Evolutionary conservation across 64 coral and sea anemone species (phyloP), one percentile per base, ranked within the genome.

Genomic region (Stichodactyla mertensii): DNA sequence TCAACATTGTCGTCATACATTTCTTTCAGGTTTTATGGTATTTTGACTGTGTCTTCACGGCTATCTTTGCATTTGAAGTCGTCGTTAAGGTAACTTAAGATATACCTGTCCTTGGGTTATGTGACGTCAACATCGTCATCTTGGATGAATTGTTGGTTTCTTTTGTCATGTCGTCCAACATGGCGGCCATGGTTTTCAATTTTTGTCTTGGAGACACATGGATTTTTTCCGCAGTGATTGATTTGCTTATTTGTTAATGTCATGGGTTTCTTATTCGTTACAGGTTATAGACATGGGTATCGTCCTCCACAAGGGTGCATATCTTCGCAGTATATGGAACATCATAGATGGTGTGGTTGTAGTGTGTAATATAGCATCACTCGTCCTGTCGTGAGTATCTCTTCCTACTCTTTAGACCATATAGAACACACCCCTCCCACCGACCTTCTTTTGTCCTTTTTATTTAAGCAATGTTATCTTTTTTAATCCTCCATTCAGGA

Each of bases 41-140:
- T 26, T 95, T 92, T 7, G 90, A 92, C 36, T 92, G 87, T 58
- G 90, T 80, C 13, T 88, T 92, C 82, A 92, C 90, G 2, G 90
- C 90, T 36, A 92, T 92, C 16, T 92, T 92, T 82, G 94, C 91
- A 11, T 55, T 95, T 55, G 94, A 95, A 87, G 94, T 95, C 9
- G 20, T 90, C 22, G 27, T 95, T 27, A 95, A 95, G 94, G 94
- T 95, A 64, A 89, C 54, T 11, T 55, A 52, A 84, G 15, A 18
- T 84, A 18, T 84, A 16, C 15, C 56, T 10, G 54, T 20, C 11
- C 82, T 61, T 84, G 13, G 7, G 27, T 18, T 13, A 27, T 15
- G 9, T 84, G 18, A 61, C 27, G 18, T n/a, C 57, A 11, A 55
- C 57, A 10, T 27, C 19, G 13, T 64, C 36, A 45, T 45, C 36